Conservation (phyloP, 92 coral and sea anemone species). For the Muricea muricata region DNA sequence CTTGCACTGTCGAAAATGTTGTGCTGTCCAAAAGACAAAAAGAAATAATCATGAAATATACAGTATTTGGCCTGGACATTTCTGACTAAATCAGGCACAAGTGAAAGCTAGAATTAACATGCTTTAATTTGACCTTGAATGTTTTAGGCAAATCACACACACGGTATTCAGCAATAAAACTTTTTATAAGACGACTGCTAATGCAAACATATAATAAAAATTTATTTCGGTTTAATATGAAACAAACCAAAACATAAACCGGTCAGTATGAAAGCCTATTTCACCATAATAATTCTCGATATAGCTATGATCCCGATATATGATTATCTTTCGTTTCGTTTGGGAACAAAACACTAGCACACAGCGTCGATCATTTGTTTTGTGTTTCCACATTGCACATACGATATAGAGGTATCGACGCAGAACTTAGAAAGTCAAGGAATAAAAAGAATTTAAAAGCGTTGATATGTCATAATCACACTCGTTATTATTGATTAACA, state of each 20-base stretch:
- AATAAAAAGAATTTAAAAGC: background rate
- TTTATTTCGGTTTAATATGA: background rate
- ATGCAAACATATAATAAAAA: slow-evolving; percentile 16
- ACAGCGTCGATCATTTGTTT: background rate
- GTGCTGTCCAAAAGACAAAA: too few relatives aligned
- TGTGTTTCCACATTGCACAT: background rate
- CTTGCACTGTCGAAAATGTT: too few relatives aligned
- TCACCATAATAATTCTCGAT: background rate
- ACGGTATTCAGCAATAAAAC: background rate
- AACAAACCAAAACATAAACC: background rate
- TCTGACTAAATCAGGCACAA: too few relatives aligned
- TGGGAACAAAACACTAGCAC: too few relatives aligned
- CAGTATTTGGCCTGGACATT: too few relatives aligned
- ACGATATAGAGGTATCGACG: background rate
- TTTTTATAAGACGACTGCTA: background rate
- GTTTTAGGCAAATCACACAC: background rate
- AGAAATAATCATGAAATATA: too few relatives aligned
- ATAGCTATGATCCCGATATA: too few relatives aligned
- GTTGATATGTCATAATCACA: slow-evolving; percentile 13
- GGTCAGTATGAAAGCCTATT: too few relatives aligned
- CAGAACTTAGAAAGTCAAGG: background rate
- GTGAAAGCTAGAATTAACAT: too few relatives aligned
- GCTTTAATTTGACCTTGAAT: background rate
- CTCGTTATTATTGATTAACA: slow-evolving; percentile 38
- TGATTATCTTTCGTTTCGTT: too few relatives aligned